Percentiles rank a stretch among this genome's conserved stretches.
Evolutionary conservation across 2,888 invertebrate species (phyloP).

Genomic region (Lycophotia porphyrea): DNA sequence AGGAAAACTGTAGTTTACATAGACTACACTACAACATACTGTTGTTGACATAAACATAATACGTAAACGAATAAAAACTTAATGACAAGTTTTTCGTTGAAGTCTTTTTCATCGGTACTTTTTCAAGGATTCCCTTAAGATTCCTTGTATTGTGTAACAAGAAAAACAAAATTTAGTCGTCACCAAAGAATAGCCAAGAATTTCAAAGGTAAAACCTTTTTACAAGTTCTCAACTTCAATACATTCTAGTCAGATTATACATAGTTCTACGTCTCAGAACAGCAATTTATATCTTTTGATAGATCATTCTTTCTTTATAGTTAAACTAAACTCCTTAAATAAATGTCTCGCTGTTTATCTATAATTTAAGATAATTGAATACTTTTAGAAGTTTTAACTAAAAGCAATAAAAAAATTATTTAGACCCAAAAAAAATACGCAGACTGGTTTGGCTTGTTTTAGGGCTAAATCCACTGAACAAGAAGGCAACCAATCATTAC

Average conservation of each 20-base stretch:
- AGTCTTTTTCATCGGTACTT: conserved; percentile 28
- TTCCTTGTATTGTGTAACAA: neutral
- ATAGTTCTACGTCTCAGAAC: neutral
- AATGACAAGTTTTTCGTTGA: conserved; percentile 27
- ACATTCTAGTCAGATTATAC: neutral
- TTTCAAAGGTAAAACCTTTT: neutral
- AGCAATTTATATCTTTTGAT: neutral
- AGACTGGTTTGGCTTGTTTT: neutral
- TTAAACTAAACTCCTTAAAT: neutral
- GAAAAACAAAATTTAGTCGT: neutral
- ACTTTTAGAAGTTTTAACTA: neutral
- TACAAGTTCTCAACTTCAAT: conserved; percentile 7
- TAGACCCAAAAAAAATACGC: neutral
- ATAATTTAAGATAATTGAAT: conserved; percentile 12
- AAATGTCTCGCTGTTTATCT: conserved; percentile 10
- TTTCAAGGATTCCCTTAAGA: conserved; percentile 2
- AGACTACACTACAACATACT: too few species aligned
- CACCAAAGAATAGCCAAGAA: neutral
- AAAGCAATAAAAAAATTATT: neutral
- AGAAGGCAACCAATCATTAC: conserved; percentile 27
- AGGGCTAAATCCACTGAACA: neutral
- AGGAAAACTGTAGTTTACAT: neutral
- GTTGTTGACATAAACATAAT: neutral
- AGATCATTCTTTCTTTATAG: neutral
- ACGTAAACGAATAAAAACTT: neutral